Conservation (phyloP, 2,888 invertebrate species). For the Blomia tropicalis region DNA sequence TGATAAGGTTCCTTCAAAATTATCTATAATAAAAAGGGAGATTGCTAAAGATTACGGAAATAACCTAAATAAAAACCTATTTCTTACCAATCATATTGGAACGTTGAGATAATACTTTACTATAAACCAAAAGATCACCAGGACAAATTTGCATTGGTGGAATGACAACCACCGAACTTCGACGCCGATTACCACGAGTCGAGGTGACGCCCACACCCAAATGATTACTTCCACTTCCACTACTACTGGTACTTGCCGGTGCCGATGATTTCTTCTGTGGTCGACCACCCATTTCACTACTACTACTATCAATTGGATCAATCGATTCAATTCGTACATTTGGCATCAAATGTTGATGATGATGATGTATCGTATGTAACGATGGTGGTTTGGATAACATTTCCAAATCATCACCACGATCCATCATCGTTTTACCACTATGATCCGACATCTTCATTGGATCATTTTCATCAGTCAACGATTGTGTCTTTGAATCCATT, state of each 20-base stretch:
- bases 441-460: background rate
- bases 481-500: background rate
- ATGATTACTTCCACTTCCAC: slow-evolving; percentile 17
- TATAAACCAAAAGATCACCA: slow-evolving; percentile 39
- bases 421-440: background rate
- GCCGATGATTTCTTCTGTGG: background rate
- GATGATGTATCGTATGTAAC: background rate
- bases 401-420: background rate
- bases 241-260: slow-evolving; percentile 19
- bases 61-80: background rate
- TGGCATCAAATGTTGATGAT: background rate
- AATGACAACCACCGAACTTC: slow-evolving; percentile 39
- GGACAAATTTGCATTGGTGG: slow-evolving; percentile 41
- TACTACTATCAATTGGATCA: background rate
- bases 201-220: background rate
- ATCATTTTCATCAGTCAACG: background rate
- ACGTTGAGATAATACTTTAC: slow-evolving; percentile 38
- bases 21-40: background rate
- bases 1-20: background rate
- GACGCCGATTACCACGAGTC: slow-evolving; percentile 33
- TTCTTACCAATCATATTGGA: slow-evolving; percentile 35
- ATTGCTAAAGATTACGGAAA: background rate
- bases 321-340: background rate
- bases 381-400: background rate
- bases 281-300: background rate